Evolutionary conservation across 2,113 vertebrate species (phyloP), one percentile per base, ranked within the genome.

Genomic region (Burhinus bistriatus): DNA sequence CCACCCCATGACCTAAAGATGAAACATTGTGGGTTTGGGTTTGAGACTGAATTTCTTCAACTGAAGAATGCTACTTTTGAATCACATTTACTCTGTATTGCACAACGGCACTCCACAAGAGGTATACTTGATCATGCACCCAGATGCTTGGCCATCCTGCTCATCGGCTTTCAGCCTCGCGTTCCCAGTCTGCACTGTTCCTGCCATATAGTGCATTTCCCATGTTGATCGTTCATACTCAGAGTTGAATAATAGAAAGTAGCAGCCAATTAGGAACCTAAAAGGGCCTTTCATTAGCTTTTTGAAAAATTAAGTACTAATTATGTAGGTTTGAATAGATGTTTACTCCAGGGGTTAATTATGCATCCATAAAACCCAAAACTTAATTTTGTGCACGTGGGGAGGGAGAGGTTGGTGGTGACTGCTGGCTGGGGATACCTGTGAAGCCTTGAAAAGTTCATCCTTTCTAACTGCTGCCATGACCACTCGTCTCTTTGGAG

Each of bases 281-380:
- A 87, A 70, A 59, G 87, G 54, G 64, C 44, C 66, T 61, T 94
- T 95, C 80, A 84, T 55, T 70, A 65, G 68, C 66, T 65, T 25
- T 88, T 70, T 84, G 84, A 86, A 83, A 87, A 82, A 78, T 15
- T 17, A 87, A 45, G 44, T 30, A 42, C 69, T 87, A 36, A 62
- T 84, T 40, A 83, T 22, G 49, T 69, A 77, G 93, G 70, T 87
- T 62, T 77, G 89, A 80, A 62, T 25, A 25, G 68, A 66, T 69
- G 61, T 70, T 84, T 85, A 66, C 69, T 96, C 69, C 6, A 57
- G 91, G 83, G 92, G 90, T 96, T 95, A 80, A 87, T 93, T 71
- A 82, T 6, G 52, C 26, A 66, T 44, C 38, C 21, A 1, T 11
- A 57, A 38, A 86, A 71, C 55, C 80, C 40, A 79, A 54, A 66